Conservation (phyloP, 2,797 vertebrate species). For the Cygnus olor region DNA sequence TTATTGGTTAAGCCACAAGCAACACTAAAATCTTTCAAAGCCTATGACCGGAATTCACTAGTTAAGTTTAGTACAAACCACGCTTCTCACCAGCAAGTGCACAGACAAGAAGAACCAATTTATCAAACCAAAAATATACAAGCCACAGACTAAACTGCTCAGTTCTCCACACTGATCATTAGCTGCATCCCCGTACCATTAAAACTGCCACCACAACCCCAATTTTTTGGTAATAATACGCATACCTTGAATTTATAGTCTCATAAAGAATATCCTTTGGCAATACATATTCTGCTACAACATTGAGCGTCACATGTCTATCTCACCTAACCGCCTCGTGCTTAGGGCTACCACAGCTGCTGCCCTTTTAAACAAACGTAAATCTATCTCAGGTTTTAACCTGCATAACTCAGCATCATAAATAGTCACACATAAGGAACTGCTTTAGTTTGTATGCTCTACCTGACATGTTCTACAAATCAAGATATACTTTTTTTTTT, state of each 20-base stretch:
- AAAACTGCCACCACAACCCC: neutral
- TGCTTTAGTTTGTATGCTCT: neutral
- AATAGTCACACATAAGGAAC: neutral
- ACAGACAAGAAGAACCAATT: neutral
- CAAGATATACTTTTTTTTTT: too few species aligned
- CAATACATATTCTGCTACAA: neutral
- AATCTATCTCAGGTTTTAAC: neutral
- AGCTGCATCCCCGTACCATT: neutral
- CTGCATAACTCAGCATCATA: neutral
- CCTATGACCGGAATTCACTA: neutral
- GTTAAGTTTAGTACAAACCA: neutral
- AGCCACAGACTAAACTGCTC: neutral
- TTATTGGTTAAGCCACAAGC: neutral
- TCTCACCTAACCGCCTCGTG: neutral
- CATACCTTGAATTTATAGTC: neutral
- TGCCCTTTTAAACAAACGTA: neutral
- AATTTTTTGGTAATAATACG: neutral
- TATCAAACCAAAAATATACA: neutral
- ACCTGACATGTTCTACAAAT: neutral
- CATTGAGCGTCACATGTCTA: neutral
- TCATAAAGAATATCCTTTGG: neutral
- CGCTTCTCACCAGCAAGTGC: neutral
- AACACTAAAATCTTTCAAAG: conserved; percentile 10
- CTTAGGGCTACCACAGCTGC: neutral
- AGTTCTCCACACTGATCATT: neutral